Base-by-base conservation (phyloP, 2,797 vertebrate genomes). In the Galagoides demidoff region DNA sequence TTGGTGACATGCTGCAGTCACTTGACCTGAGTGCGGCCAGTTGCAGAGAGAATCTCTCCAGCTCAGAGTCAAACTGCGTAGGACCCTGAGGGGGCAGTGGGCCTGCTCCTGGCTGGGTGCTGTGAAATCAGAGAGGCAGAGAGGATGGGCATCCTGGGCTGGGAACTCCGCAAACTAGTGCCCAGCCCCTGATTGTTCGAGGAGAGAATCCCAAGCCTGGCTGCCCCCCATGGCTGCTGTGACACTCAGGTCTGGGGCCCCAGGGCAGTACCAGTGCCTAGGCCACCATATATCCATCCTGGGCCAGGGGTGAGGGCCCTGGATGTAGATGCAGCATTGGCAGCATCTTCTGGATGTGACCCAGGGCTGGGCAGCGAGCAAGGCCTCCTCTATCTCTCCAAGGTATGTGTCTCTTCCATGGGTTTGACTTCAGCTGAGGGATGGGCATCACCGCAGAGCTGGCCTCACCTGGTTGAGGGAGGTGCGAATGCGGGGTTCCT, bases 321-420 rank as follows among this genome's bases (percentile, higher is more conserved):
- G 43, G 27, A 66, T 13, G 12, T 19, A n/a, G 43, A 63, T 2
- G 5, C 27, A 23, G 57, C 11, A 0, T 8, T 20, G 59, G 3
- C 8, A 1, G 13, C 9, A 7, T 49, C 61, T 70, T 23, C 61
- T 39, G 7, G 22, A 0, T 29, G 37, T 39, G 63, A 0, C n/a
- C 22, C 17, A 1, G 57, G 17, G 20, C 17, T 0, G 0, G 25
- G 71, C 17, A 31, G 37, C 4, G 3, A 19, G 39, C 22, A 3
- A 11, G 37, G 22, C 59, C 63, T 71, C 45, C 25, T 29, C 3
- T 2, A 2, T 1, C 7, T 25, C 0, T 8, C 39, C 63, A 2
- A 0, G 64, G 5, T 19, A 27, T 43, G 13, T 4, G 14, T 5
- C 1, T 57, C 29, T 34, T 49, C 43, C 34, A 22, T 25, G 5